Percentiles rank a stretch among this genome's conserved stretches.
Evolutionary conservation across 2,888 invertebrate species (phyloP).

Genomic region (Hofmannophila pseudospretella): DNA sequence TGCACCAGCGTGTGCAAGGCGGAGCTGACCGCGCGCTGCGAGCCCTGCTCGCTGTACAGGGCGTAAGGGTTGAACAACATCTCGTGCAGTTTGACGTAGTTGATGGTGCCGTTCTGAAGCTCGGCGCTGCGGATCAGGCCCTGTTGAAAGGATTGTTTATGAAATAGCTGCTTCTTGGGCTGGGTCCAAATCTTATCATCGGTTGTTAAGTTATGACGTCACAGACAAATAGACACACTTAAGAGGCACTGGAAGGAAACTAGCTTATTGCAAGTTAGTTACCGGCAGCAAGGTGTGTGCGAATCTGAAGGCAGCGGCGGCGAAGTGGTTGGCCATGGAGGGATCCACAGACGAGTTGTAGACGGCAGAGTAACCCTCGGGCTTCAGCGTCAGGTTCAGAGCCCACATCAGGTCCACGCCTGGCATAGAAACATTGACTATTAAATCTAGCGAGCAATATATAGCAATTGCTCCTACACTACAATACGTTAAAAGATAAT

Average conservation of each 20-base stretch:
- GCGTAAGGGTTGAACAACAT: slow-evolving; percentile 89
- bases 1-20: slow-evolving; percentile 82
- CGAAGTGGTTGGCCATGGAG: slow-evolving; percentile 89
- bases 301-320: slow-evolving; percentile 91
- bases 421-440: too few species aligned
- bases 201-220: too few species aligned
- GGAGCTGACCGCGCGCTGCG: slow-evolving; percentile 81
- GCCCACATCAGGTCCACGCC: slow-evolving; percentile 75
- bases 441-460: too few species aligned
- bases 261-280: too few species aligned
- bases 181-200: too few species aligned
- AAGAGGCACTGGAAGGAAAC: too few species aligned
- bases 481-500: too few species aligned
- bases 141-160: too few species aligned
- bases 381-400: slow-evolving; percentile 69
- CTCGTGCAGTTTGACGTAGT: slow-evolving; percentile 85
- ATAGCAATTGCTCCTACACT: too few species aligned
- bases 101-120: slow-evolving; percentile 68
- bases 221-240: too few species aligned
- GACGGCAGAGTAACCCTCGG: slow-evolving; percentile 64
- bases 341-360: slow-evolving; percentile 85
- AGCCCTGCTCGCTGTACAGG: slow-evolving; percentile 79
- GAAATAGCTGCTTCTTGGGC: too few species aligned
- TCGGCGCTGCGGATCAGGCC: slow-evolving; percentile 84
- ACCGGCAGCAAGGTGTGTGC: slow-evolving; percentile 91